phyloP scores from a whole-genome alignment of 1,140 invertebrate genomes.

The Acromyrmex echinatior region DNA sequence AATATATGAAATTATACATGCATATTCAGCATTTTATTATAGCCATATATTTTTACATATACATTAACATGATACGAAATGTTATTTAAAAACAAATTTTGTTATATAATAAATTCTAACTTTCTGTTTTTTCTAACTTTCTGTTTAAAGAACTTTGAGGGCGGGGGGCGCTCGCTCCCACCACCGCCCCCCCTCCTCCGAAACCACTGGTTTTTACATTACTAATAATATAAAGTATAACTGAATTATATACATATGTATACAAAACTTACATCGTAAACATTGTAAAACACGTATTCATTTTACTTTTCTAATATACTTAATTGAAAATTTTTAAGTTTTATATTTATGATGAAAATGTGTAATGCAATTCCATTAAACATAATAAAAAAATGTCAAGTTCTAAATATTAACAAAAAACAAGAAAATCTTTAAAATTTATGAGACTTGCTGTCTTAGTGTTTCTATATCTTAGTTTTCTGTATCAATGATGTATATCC shows the following conservation, averaged over 20 bases:
- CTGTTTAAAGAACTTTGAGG: no score
- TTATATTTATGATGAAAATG: neutral
- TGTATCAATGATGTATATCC: constrained; percentile 35
- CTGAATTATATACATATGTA: neutral
- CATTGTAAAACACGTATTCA: constrained; percentile 8
- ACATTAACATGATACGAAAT: no score
- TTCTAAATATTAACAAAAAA: neutral
- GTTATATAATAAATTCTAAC: no score
- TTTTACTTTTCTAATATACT: neutral
- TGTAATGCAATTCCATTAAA: neutral
- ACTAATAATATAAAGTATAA: neutral
- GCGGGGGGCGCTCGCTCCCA: no score
- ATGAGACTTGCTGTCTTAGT: neutral
- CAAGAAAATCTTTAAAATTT: neutral
- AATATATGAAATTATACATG: no score
- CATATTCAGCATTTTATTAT: no score
- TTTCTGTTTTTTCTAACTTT: no score
- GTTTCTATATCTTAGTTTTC: neutral
- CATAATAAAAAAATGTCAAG: neutral
- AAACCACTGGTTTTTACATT: neutral
- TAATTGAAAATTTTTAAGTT: neutral
- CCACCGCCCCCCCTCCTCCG: no score
- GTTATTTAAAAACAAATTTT: no score
- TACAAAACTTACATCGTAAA: neutral
- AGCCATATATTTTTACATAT: no score